Percentiles rank a stretch among this genome's conserved stretches.
These are phyloP conservation scores for Sander lucioperca DNA, from an alignment of 2,113 vertebrate genomes.

Conservation along the genomic window DNA sequence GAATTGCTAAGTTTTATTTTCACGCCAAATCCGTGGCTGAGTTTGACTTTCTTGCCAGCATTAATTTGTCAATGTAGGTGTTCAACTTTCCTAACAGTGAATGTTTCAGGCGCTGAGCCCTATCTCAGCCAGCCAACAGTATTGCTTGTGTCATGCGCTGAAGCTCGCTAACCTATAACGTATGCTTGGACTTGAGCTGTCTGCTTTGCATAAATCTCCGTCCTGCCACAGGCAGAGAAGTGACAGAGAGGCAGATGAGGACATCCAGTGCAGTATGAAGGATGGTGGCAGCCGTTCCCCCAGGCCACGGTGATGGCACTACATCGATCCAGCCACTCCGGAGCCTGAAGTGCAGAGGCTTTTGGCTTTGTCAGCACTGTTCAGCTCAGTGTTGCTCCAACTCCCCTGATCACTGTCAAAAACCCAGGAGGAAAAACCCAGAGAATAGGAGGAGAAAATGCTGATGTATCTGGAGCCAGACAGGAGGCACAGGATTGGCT, in stretches of 20 bases:
- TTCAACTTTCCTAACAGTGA: constrained; percentile 38
- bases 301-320: constrained; percentile 69
- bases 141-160: constrained; percentile 9
- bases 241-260: constrained; percentile 79
- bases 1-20: constrained; percentile 49
- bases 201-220: constrained; percentile 65
- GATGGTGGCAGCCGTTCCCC: constrained; percentile 76
- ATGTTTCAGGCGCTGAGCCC: neutral
- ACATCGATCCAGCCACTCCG: constrained; percentile 78
- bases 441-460: constrained; percentile 44
- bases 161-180: constrained; percentile 53
- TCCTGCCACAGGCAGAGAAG: constrained; percentile 53
- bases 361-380: constrained; percentile 82
- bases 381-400: constrained; percentile 67
- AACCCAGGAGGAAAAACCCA: constrained; percentile 52
- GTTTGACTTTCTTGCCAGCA: constrained; percentile 40
- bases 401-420: constrained; percentile 71
- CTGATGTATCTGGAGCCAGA: constrained; percentile 51
- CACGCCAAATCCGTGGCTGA: constrained; percentile 41
- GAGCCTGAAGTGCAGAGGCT: constrained; percentile 70
- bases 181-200: constrained; percentile 63
- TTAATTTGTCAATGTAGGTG: constrained; percentile 52
- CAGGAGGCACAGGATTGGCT: constrained; percentile 41
- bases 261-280: constrained; percentile 78
- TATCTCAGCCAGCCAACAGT: constrained; percentile 35